phyloP scores from a whole-genome alignment of 2,888 invertebrate genomes.

The Ectemnius cavifrons region DNA sequence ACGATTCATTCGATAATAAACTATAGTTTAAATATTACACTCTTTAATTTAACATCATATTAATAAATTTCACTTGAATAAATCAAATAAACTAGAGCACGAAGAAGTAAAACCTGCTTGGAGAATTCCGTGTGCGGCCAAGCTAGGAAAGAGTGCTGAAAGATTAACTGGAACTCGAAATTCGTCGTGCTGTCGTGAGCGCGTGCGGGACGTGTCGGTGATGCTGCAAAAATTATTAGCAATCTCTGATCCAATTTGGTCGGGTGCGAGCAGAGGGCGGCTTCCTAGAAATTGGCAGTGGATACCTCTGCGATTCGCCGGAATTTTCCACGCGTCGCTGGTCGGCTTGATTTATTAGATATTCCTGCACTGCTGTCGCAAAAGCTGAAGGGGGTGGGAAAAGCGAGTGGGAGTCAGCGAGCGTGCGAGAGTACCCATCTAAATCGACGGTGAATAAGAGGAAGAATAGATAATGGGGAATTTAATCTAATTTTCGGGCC shows the following conservation, averaged over 20 bases:
- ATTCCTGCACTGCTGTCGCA: background rate
- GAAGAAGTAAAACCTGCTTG: no score
- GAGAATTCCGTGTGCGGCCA: no score
- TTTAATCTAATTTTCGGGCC: slow-evolving; percentile 26
- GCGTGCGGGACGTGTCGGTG: slow-evolving; percentile 28
- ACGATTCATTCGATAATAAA: no score
- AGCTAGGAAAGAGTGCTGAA: slow-evolving; percentile 23
- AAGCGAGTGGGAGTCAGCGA: background rate
- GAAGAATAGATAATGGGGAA: background rate
- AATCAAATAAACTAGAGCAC: no score
- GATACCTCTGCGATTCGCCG: slow-evolving; percentile 21
- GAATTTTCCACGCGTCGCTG: slow-evolving; percentile 9
- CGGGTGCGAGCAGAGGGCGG: slow-evolving; percentile 6
- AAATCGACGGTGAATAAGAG: background rate
- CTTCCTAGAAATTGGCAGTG: slow-evolving; percentile 37
- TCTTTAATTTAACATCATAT: no score
- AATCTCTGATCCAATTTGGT: slow-evolving; percentile 54
- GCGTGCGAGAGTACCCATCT: background rate
- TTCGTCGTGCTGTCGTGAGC: slow-evolving; percentile 30
- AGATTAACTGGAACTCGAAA: slow-evolving; percentile 36
- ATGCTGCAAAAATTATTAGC: slow-evolving; percentile 54
- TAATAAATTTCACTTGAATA: no score
- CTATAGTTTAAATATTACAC: no score
- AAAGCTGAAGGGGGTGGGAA: background rate
- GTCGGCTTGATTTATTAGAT: slow-evolving; percentile 38